Base-by-base conservation (phyloP, 2,113 vertebrate genomes). In the Speoplatyrhinus poulsoni region DNA sequence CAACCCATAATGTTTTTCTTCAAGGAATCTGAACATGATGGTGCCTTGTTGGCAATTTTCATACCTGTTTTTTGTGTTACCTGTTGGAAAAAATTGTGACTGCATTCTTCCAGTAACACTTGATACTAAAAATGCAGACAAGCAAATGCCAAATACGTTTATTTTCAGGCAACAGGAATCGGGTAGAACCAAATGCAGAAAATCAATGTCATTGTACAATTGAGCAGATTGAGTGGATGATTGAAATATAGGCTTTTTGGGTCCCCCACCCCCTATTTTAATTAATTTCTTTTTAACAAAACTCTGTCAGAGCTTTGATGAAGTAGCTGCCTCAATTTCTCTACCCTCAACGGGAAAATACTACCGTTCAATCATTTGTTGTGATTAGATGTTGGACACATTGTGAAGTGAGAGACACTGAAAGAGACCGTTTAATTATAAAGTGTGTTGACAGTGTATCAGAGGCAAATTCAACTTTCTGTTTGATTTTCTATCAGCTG, bases 221-320 rank as follows among this genome's bases (percentile, higher is more conserved):
- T 61, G 41, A 47, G 33, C 9, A 46, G 9, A 9, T 46, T 9
- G 33, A 61, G 60, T 7, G 33, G 58, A 13, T n/a, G 58, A 60
- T 41, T 36, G 36, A 41, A 60, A 15, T 33, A 13, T 41, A 60
- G 32, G 56, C 5, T 19, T 32, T 58, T 58, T 58, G 5, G 3
- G 4, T 58, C 8, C 26, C 49, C 26, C 56, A 41, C 36, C 36
- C 36, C 36, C 36, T 5, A 58, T 58, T 58, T 36, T 58, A 5
- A 54, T 15, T 60, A 6, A n/a, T 61, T 41, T n/a, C 12, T 36
- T 12, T n/a, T 10, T 19, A 16, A 57, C 3, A 26, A 57, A 9
- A n/a, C 41, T 61, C 41, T 16, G 57, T 60, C 57, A 36, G 26
- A 15, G 49, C 17, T 69, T 62, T 54, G n/a, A 62, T 54, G 54